Conservation (phyloP, 2,113 vertebrate species). For the Pseudonaja textilis region DNA sequence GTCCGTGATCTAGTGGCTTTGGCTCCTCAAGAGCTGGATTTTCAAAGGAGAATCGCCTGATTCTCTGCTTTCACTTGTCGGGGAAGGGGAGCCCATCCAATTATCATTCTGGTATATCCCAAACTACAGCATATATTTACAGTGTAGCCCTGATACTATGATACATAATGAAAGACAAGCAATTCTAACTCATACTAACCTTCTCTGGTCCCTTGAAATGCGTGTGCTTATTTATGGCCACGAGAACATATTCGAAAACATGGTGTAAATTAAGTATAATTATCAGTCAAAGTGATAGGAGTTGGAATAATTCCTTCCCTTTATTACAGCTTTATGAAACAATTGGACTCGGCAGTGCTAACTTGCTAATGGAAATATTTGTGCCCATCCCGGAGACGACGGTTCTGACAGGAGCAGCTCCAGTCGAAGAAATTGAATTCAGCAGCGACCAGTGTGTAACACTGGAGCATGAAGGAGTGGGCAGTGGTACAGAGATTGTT, state of each 20-base stretch:
- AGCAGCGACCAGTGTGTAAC: conserved; percentile 87
- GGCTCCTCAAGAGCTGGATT: background rate
- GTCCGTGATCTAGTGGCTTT: background rate
- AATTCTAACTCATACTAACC: background rate
- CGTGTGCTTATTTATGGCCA: background rate
- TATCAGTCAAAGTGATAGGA: background rate
- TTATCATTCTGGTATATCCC: background rate
- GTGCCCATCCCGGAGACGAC: conserved; percentile 86
- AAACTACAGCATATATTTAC: background rate
- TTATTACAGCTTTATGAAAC: conserved; percentile 84
- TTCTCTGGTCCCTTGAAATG: background rate
- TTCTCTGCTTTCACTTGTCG: background rate
- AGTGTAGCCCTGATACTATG: background rate
- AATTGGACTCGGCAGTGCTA: conserved; percentile 68
- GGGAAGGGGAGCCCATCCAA: background rate
- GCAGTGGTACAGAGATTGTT: conserved; percentile 79
- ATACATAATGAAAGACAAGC: background rate
- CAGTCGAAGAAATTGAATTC: conserved; percentile 87
- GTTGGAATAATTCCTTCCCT: background rate
- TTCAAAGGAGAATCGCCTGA: too few species aligned
- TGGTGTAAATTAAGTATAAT: background rate
- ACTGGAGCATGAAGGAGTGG: conserved; percentile 92
- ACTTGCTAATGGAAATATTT: conserved; percentile 84
- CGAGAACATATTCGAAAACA: background rate
- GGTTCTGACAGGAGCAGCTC: conserved; percentile 76